Percentiles rank a stretch among this genome's conserved stretches.
Evolutionary conservation across 2,888 invertebrate genomes (phyloP).

Genomic region (Ypsolopha sequella): DNA sequence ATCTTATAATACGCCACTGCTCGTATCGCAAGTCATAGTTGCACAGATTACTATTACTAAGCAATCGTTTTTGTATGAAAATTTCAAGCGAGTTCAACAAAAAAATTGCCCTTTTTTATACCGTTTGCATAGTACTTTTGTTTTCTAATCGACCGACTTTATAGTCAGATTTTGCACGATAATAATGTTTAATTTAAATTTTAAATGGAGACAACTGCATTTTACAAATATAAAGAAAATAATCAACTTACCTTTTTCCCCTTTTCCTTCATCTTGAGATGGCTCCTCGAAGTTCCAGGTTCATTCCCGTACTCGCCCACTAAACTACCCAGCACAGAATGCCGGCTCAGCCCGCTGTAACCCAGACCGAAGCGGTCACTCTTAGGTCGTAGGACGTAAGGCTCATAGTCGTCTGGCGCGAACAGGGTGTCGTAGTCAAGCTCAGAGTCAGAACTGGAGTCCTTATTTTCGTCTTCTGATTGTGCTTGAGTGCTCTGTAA

Average conservation of each 20-base stretch:
- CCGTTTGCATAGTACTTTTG: too few species aligned
- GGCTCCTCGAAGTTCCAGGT: conserved; percentile 29
- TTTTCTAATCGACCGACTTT: too few species aligned
- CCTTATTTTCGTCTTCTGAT: conserved; percentile 24
- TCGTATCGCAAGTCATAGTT: too few species aligned
- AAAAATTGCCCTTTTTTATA: too few species aligned
- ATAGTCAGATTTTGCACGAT: too few species aligned
- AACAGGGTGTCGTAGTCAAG: conserved; percentile 73
- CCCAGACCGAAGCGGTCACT: conserved; percentile 86
- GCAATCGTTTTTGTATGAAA: too few species aligned
- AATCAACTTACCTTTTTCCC: conserved; percentile 42
- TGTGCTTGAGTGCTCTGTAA: conserved; percentile 26
- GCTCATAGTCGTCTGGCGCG: conserved; percentile 86
- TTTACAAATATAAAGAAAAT: too few species aligned
- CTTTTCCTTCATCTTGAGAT: conserved; percentile 54
- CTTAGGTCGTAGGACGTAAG: conserved; percentile 80
- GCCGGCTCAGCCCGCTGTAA: conserved; percentile 79
- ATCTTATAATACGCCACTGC: too few species aligned
- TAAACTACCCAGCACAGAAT: conserved; percentile 66
- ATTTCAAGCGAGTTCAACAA: too few species aligned
- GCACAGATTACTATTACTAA: too few species aligned
- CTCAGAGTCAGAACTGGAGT: conserved; percentile 52
- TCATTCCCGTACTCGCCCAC: conserved; percentile 38
- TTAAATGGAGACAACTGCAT: too few species aligned
- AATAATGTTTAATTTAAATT: too few species aligned